Conservation (phyloP, 2,797 vertebrate species). For the Ctenochaetus hawaiiensis region DNA sequence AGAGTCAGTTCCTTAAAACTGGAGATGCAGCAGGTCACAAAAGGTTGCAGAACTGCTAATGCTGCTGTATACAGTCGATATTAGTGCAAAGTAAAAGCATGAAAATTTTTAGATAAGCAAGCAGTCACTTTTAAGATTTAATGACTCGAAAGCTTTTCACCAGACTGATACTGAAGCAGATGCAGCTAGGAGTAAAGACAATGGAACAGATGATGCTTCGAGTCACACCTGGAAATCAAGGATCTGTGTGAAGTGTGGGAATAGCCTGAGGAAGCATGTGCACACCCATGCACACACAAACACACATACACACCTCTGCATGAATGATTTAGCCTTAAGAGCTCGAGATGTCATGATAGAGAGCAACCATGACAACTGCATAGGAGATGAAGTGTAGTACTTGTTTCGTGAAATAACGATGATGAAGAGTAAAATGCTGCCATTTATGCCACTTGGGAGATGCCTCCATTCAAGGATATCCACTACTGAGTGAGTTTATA, state of each 20-base stretch:
- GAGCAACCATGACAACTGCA: not conserved
- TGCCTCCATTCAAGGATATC: conserved; percentile 13
- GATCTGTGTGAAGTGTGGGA: conserved; percentile 4
- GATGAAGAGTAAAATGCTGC: conserved; percentile 22
- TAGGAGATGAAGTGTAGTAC: conserved; percentile 14
- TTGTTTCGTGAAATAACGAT: conserved; percentile 37
- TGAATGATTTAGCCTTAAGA: not conserved
- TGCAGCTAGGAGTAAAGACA: not conserved
- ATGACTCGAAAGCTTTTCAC: conserved; percentile 11
- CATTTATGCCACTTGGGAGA: conserved; percentile 8
- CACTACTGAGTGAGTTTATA: not conserved
- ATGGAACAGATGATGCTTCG: not conserved
- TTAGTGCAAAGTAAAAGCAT: not conserved
- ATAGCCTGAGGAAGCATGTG: not conserved
- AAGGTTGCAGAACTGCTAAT: not conserved
- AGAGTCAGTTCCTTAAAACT: not conserved
- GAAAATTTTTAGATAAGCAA: conserved; percentile 1
- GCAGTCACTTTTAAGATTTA: not conserved
- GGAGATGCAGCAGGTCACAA: not conserved
- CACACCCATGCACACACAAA: not conserved
- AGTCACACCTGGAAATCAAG: conserved; percentile 10
- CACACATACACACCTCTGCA: not conserved
- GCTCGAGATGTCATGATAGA: conserved; percentile 2
- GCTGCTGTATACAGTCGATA: not conserved
- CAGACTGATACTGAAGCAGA: not conserved